phyloP scores from a whole-genome alignment of 2,888 invertebrate genomes.

The Phymatocera aterrima region DNA sequence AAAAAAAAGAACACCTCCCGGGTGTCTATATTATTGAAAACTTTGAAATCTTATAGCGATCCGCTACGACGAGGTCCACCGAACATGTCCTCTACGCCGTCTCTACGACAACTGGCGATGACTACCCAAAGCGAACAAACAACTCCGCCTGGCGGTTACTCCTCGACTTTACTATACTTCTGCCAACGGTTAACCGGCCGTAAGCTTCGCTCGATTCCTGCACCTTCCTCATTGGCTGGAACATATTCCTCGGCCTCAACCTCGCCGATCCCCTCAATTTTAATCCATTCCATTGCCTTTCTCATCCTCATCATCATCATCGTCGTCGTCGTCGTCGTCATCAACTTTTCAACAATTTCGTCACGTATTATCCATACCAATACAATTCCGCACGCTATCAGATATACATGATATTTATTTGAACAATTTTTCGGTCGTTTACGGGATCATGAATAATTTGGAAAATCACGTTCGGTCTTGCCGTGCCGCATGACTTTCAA shows the following conservation, averaged over 20 bases:
- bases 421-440: too few species aligned
- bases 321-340: too few species aligned
- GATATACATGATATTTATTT: too few species aligned
- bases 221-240: background rate
- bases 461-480: too few species aligned
- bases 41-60: conserved; percentile 19
- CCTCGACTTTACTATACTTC: conserved; percentile 12
- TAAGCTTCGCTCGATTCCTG: background rate
- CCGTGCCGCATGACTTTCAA: too few species aligned
- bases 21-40: too few species aligned
- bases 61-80: background rate
- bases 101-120: conserved; percentile 41
- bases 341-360: too few species aligned
- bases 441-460: too few species aligned
- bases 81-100: conserved; percentile 36
- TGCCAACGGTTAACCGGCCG: conserved; percentile 18
- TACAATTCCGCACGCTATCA: too few species aligned
- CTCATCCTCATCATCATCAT: background rate
- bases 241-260: background rate
- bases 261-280: conserved; percentile 10
- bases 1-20: too few species aligned
- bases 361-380: too few species aligned
- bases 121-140: conserved; percentile 6
- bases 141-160: conserved; percentile 34
- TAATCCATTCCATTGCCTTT: background rate